Percentiles rank a stretch among this genome's conserved stretches.
These are phyloP conservation scores for Dicycla oo DNA, from an alignment of 2,888 invertebrate genomes.

Conservation along the genomic window DNA sequence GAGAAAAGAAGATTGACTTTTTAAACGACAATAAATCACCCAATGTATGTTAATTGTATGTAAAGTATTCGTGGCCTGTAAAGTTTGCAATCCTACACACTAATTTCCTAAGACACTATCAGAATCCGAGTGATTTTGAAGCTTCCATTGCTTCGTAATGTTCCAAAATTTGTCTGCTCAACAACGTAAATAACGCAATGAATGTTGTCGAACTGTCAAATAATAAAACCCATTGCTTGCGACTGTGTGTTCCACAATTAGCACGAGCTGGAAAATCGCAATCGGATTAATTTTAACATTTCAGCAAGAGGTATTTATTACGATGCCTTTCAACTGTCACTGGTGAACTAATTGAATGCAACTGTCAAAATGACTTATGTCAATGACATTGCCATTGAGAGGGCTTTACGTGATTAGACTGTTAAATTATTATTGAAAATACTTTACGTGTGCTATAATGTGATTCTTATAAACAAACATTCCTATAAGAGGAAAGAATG, in stretches of 20 bases:
- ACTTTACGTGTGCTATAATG: not conserved
- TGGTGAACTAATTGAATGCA: not conserved
- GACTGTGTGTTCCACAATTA: no score
- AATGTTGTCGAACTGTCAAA: no score
- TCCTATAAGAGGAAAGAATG: not conserved
- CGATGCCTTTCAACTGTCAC: not conserved
- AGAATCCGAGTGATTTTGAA: no score
- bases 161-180: no score
- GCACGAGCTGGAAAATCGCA: no score
- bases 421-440: not conserved
- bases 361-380: conserved; percentile 5
- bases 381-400: not conserved
- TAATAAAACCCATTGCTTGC: no score
- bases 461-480: not conserved
- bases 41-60: not conserved
- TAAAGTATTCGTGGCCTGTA: not conserved
- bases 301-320: not conserved
- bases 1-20: not conserved
- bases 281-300: not conserved
- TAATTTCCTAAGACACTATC: no score
- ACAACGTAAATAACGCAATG: no score
- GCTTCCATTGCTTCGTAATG: no score
- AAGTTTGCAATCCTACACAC: not conserved
- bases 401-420: not conserved
- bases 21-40: not conserved